Conservation (phyloP, 2,888 invertebrate genomes). For the Drosophila neonasuta region DNA sequence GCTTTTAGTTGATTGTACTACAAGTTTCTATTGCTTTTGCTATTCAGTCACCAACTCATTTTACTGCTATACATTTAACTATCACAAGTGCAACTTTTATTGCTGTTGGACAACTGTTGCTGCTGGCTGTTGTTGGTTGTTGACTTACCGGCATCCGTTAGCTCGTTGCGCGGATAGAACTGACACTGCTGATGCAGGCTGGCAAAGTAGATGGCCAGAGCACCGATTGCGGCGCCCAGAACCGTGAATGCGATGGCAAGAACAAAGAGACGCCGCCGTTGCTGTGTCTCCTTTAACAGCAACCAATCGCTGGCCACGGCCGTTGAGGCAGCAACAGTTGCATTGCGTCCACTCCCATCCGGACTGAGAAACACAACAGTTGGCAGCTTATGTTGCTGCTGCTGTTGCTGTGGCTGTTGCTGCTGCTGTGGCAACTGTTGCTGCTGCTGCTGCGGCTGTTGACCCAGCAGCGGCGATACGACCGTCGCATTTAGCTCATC, state of each 20-base stretch:
- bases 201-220: conserved; percentile 81
- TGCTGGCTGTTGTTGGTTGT: neutral
- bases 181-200: conserved; percentile 68
- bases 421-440: conserved; percentile 65
- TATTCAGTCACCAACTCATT: too few species aligned
- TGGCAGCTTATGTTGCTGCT: conserved; percentile 69
- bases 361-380: conserved; percentile 80
- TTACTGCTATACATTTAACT: too few species aligned
- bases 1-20: neutral
- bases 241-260: conserved; percentile 81
- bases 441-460: conserved; percentile 40
- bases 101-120: neutral
- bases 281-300: conserved; percentile 87
- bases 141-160: conserved; percentile 53
- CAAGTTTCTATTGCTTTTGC: neutral
- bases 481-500: conserved; percentile 66
- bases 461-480: conserved; percentile 68
- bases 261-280: conserved; percentile 84
- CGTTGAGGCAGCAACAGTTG: conserved; percentile 21
- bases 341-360: conserved; percentile 67
- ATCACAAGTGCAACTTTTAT: too few species aligned
- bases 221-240: conserved; percentile 81
- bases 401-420: conserved; percentile 15
- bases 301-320: conserved; percentile 71
- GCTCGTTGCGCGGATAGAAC: conserved; percentile 40